Conservation (phyloP, 2,888 invertebrate genomes). For the Heliothis peltigera region DNA sequence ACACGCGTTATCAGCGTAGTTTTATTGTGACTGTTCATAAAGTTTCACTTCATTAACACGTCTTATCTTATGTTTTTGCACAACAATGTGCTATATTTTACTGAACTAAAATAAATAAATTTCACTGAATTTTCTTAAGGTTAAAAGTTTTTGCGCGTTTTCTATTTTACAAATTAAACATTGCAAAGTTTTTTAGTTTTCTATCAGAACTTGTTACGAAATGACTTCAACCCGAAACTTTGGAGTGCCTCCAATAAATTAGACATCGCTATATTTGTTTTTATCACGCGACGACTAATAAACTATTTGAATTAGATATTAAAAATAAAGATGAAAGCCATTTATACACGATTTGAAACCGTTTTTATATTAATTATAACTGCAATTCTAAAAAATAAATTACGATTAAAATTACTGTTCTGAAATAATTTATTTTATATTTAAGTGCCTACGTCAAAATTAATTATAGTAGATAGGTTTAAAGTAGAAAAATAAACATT, state of each 20-base stretch:
- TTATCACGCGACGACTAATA: conserved; percentile 47
- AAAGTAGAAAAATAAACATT: not conserved
- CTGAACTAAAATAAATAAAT: conserved; percentile 52
- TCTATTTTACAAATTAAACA: conserved; percentile 4
- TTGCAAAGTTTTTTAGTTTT: conserved; percentile 1
- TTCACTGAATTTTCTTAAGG: conserved; percentile 19
- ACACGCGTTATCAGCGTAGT: conserved; percentile 74
- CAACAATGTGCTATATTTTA: conserved; percentile 17
- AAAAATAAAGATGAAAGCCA: not conserved
- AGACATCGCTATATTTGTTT: conserved; percentile 38
- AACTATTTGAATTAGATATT: not conserved
- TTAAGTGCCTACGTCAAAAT: not conserved
- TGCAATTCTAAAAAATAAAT: not conserved
- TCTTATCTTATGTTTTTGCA: conserved; percentile 59
- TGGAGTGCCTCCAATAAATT: conserved; percentile 39
- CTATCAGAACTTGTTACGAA: conserved; percentile 29
- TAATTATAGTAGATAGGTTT: not conserved
- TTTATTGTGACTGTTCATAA: conserved; percentile 65
- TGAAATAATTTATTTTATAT: not conserved
- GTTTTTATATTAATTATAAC: not conserved
- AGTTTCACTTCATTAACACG: conserved; percentile 66
- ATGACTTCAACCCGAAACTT: conserved; percentile 37
- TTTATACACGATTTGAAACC: not conserved
- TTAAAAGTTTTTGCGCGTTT: conserved; percentile 15
- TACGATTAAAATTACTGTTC: not conserved